A percentile compares a stretch with the other conserved stretches of the same genome.
phyloP scores from a whole-genome alignment of 2,797 vertebrate genomes.

The Valencia hispanica region DNA sequence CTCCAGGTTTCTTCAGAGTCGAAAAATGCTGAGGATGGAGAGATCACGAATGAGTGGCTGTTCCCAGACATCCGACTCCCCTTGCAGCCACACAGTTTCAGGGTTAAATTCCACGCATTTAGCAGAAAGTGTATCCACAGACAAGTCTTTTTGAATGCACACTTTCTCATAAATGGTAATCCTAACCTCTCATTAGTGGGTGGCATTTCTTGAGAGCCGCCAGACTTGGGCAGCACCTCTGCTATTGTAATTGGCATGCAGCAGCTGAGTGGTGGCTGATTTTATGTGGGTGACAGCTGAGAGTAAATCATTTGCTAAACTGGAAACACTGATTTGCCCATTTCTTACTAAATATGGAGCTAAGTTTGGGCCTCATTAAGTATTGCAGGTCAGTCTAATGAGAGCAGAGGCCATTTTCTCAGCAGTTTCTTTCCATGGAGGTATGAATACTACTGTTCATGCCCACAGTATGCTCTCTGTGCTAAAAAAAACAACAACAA shows the following conservation, averaged over 20 bases:
- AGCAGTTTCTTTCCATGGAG: constrained; percentile 1
- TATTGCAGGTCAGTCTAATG: constrained; percentile 16
- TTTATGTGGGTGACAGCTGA: constrained; percentile 55
- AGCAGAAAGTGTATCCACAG: not conserved
- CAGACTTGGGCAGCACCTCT: constrained; percentile 28
- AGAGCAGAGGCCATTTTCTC: constrained; percentile 9
- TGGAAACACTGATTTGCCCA: constrained; percentile 30
- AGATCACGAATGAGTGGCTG: not conserved
- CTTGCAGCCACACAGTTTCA: not conserved
- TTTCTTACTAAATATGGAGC: constrained; percentile 36
- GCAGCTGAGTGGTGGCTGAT: constrained; percentile 37
- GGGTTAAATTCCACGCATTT: not conserved
- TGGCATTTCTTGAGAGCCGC: constrained; percentile 27
- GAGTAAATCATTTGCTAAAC: constrained; percentile 47
- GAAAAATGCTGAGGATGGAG: not conserved
- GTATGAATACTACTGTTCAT: constrained; percentile 3
- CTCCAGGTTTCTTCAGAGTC: not conserved
- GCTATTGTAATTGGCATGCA: constrained; percentile 40
- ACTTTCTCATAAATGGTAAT: constrained; percentile 19
- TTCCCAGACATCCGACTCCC: not conserved
- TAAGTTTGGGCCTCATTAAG: constrained; percentile 11
- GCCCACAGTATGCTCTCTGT: not conserved
- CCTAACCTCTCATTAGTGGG: constrained; percentile 40
- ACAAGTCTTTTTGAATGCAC: constrained; percentile 12
- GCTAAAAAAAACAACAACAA: not conserved